Percentiles rank a stretch among this genome's conserved stretches.
Evolutionary conservation across 2,113 vertebrate genomes (phyloP).

Genomic region (Aldabrachelys gigantea): DNA sequence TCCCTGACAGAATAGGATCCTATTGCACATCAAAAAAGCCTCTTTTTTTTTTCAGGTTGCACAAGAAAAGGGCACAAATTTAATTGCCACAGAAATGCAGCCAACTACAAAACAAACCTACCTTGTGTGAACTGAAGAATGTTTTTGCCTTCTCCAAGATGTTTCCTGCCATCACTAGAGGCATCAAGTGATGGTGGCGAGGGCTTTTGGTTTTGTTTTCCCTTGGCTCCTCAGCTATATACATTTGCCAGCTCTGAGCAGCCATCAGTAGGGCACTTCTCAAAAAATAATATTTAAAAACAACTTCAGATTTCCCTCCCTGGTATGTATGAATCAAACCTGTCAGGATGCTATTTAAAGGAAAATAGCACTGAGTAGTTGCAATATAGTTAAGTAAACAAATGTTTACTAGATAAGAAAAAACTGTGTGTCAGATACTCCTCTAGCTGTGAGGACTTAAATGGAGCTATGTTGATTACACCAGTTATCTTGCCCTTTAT

Average conservation of each 20-base stretch:
- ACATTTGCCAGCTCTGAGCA: not conserved
- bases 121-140: constrained; percentile 40
- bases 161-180: constrained; percentile 36
- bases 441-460: not conserved
- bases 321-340: not conserved
- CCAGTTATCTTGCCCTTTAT: not conserved
- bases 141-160: constrained; percentile 39
- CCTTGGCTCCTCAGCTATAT: constrained; percentile 22
- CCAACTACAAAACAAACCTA: constrained; percentile 47
- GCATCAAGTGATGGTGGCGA: constrained; percentile 21
- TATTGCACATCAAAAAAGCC: constrained; percentile 64
- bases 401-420: constrained; percentile 11
- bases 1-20: constrained; percentile 55
- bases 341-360: constrained; percentile 52
- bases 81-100: constrained; percentile 61
- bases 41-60: not conserved
- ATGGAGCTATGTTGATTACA: not conserved
- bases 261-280: constrained; percentile 9
- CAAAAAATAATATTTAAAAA: not conserved
- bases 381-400: constrained; percentile 32
- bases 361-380: constrained; percentile 17
- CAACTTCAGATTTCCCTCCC: not conserved
- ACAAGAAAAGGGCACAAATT: constrained; percentile 55
- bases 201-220: constrained; percentile 1
- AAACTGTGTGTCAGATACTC: not conserved